These are phyloP conservation scores for Tonatia bakeri DNA, from an alignment of 2,113 vertebrate genomes.

Conservation along the genomic window DNA sequence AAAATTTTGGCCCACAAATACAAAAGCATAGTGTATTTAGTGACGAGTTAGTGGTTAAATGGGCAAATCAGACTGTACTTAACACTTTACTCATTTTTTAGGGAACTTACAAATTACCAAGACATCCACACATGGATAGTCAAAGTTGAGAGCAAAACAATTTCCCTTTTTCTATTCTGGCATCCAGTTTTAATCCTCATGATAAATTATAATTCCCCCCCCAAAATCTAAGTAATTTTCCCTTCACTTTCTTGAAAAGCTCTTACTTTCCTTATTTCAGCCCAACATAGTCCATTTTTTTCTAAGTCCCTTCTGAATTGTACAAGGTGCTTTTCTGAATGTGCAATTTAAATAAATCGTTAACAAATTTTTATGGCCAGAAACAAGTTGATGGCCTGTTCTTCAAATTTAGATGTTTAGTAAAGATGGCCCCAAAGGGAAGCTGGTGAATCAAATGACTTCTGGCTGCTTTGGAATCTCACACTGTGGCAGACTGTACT, in stretches of 20 bases:
- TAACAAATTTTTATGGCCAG: neutral
- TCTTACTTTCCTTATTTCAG: neutral
- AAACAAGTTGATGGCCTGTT: neutral
- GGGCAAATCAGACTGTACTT: neutral
- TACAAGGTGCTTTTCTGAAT: neutral
- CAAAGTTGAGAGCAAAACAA: neutral
- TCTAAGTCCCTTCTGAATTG: neutral
- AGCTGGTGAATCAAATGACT: neutral
- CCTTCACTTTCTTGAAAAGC: neutral
- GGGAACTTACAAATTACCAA: constrained; percentile 20
- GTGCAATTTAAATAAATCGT: neutral
- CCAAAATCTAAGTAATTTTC: neutral
- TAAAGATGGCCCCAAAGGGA: neutral
- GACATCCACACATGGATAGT: neutral
- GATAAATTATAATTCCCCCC: neutral
- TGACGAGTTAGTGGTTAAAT: neutral
- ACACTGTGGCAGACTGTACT: accelerated
- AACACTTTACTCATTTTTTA: constrained; percentile 15
- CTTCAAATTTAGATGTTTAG: neutral
- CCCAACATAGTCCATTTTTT: neutral
- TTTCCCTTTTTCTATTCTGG: constrained; percentile 6
- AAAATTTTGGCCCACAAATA: constrained; percentile 32
- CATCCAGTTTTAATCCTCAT: constrained; percentile 16
- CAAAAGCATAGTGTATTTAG: neutral
- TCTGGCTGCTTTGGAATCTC: neutral